Conservation (phyloP, 2,888 invertebrate species). For the Rhimphoctona megacephalus region DNA sequence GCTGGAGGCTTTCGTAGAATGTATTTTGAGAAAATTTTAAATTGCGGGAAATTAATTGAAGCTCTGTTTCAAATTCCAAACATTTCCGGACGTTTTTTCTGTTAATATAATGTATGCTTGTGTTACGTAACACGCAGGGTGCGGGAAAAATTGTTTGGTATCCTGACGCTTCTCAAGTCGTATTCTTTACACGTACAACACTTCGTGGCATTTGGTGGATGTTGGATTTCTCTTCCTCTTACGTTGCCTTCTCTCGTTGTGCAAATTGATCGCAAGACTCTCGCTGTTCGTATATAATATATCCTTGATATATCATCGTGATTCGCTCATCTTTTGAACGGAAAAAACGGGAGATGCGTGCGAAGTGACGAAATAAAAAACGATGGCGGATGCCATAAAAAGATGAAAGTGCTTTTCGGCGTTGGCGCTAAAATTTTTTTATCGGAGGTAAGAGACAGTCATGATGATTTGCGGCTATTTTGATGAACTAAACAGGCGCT, state of each 20-base stretch:
- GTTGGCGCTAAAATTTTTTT: conserved; percentile 19
- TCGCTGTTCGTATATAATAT: conserved; percentile 6
- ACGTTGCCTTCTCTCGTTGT: not conserved
- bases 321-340: conserved; percentile 29
- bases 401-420: conserved; percentile 43
- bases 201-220: conserved; percentile 51
- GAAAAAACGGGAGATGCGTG: conserved; percentile 31
- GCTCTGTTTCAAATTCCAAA: not conserved
- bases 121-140: conserved; percentile 29
- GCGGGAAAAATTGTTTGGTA: conserved; percentile 46
- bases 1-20: not conserved
- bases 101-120: conserved; percentile 10
- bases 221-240: conserved; percentile 27
- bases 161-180: conserved; percentile 19
- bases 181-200: conserved; percentile 63
- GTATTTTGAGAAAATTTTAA: not conserved
- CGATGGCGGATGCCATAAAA: conserved; percentile 28
- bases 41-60: not conserved
- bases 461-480: conserved; percentile 46
- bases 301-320: conserved; percentile 40
- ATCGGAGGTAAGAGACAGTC: conserved; percentile 15
- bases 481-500: conserved; percentile 54
- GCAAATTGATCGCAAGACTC: not conserved
- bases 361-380: conserved; percentile 46
- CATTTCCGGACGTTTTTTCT: not conserved